Percentiles rank a stretch among this genome's conserved stretches.
Conservation (phyloP, 2,797 vertebrate genomes). For the Myioborus miniatus region DNA sequence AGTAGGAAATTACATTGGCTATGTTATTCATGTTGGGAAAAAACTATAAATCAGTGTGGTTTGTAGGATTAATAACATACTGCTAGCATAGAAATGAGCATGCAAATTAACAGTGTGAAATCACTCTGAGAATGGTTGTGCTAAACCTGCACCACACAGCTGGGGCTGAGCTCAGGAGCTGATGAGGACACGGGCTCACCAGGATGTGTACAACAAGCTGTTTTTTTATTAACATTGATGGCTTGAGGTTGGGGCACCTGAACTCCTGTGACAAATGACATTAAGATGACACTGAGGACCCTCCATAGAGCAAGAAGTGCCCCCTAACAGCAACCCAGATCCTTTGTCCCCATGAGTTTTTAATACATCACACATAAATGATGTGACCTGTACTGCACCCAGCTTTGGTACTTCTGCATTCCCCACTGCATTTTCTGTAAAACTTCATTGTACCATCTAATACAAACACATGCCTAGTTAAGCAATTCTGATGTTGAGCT, state of each 20-base stretch:
- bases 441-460: neutral
- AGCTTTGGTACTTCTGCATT: neutral
- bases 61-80: neutral
- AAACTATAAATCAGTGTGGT: neutral
- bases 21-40: neutral
- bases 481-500: neutral
- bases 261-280: neutral
- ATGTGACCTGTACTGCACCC: neutral
- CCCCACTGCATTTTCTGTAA: neutral
- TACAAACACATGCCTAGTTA: neutral
- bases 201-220: neutral
- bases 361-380: neutral
- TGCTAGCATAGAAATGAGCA: neutral
- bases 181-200: neutral
- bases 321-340: neutral
- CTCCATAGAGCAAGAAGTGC: neutral
- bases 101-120: neutral
- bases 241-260: neutral
- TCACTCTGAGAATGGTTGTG: neutral
- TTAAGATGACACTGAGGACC: neutral
- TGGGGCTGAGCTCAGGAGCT: neutral
- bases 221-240: neutral
- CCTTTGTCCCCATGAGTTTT: neutral
- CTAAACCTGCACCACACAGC: neutral
- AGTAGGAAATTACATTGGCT: neutral